These are phyloP conservation scores for Anarsia innoxiella DNA, from an alignment of 2,888 invertebrate species.

Conservation along the genomic window DNA sequence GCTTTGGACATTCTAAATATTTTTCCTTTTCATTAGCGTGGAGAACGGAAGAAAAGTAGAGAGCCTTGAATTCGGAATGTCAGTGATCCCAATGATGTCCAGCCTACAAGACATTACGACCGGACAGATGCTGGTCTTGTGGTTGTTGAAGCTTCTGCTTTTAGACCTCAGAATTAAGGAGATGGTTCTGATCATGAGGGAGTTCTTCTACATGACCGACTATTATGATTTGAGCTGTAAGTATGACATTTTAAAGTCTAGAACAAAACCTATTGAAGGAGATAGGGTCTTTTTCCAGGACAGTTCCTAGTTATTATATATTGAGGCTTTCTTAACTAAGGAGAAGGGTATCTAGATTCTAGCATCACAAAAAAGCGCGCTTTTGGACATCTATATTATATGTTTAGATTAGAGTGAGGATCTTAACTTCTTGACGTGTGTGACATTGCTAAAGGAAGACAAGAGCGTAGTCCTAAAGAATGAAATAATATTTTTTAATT, in stretches of 20 bases:
- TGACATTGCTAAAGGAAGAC: too few relatives aligned
- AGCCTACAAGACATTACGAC: slow-evolving; percentile 31
- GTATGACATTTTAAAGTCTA: too few relatives aligned
- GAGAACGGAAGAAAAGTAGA: slow-evolving; percentile 41
- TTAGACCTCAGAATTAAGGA: slow-evolving; percentile 40
- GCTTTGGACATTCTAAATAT: background rate
- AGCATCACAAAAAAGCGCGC: too few relatives aligned
- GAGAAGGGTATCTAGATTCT: too few relatives aligned
- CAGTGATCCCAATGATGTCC: slow-evolving; percentile 45
- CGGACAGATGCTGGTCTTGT: slow-evolving; percentile 36
- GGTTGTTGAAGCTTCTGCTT: slow-evolving; percentile 43
- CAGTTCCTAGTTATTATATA: too few relatives aligned
- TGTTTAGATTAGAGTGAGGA: background rate
- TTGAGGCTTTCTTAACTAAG: too few relatives aligned
- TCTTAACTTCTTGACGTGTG: too few relatives aligned
- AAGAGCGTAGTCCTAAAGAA: too few relatives aligned
- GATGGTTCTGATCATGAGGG: slow-evolving; percentile 48
- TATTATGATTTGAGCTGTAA: slow-evolving; percentile 45
- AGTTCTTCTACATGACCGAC: slow-evolving; percentile 43
- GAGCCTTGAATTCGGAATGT: slow-evolving; percentile 42
- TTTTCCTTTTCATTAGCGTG: slow-evolving; percentile 30
- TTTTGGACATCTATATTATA: background rate
- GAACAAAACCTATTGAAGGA: too few relatives aligned
- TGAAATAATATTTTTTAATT: too few relatives aligned
- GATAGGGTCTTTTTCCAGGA: too few relatives aligned